A percentile compares a stretch with the other conserved stretches of the same genome.
Evolutionary conservation across 2,797 vertebrate genomes (phyloP).

Genomic region (Oreortyx pictus): DNA sequence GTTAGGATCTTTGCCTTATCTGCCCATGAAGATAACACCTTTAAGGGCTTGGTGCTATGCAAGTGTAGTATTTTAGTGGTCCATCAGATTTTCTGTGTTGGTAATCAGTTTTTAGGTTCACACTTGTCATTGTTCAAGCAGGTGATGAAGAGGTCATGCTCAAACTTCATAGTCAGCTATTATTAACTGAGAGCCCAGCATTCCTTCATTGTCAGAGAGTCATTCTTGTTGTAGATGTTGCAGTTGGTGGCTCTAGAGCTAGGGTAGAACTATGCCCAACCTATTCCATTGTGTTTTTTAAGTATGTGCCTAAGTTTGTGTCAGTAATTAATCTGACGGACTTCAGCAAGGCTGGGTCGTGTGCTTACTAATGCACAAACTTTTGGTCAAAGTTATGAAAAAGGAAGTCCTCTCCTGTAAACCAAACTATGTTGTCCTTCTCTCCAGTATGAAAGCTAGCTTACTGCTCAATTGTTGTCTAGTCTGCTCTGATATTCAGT

Average conservation of each 20-base stretch:
- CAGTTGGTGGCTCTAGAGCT: neutral
- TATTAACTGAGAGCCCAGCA: neutral
- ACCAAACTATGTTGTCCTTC: neutral
- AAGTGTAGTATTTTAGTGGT: neutral
- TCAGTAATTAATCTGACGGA: neutral
- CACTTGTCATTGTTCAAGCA: neutral
- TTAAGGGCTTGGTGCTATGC: neutral
- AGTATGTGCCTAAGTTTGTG: neutral
- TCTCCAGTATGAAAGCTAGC: neutral
- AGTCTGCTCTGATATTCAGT: neutral
- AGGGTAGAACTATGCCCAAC: neutral
- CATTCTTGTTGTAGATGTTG: neutral
- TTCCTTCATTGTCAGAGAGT: neutral
- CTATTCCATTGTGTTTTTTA: neutral
- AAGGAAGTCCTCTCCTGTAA: neutral
- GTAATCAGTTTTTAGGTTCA: neutral
- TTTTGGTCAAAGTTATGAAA: neutral
- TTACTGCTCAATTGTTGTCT: neutral
- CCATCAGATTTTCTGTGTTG: slow-evolving; percentile 7
- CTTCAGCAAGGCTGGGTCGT: neutral
- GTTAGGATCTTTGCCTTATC: slow-evolving; percentile 5
- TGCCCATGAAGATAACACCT: neutral
- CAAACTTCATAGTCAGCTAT: neutral
- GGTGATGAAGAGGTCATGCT: neutral
- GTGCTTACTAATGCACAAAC: neutral